These are phyloP conservation scores for Mechanitis mazaeus DNA, from an alignment of 2,888 invertebrate species.

Conservation along the genomic window DNA sequence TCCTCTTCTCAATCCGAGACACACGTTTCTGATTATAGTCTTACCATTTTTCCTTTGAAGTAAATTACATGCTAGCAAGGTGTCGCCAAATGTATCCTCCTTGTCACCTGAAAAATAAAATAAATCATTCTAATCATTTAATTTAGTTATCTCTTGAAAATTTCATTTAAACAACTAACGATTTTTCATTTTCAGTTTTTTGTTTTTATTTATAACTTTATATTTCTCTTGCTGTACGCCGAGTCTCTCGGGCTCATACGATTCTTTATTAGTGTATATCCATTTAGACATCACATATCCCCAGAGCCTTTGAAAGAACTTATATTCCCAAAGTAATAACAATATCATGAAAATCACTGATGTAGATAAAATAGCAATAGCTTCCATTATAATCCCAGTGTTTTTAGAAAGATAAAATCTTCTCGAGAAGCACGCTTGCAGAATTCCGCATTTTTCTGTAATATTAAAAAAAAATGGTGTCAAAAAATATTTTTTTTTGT, in stretches of 20 bases:
- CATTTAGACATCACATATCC: slow-evolving; percentile 25
- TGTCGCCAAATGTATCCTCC: slow-evolving; percentile 50
- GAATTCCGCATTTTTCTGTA: slow-evolving; percentile 58
- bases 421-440: slow-evolving; percentile 52
- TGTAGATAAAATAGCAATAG: slow-evolving; percentile 42
- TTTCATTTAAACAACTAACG: slow-evolving; percentile 31
- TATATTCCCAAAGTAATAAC: slow-evolving; percentile 54
- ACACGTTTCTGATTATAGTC: slow-evolving; percentile 40
- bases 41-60: slow-evolving; percentile 33
- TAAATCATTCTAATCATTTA: too few relatives aligned
- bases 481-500: neutral
- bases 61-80: slow-evolving; percentile 45
- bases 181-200: slow-evolving; percentile 32
- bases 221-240: slow-evolving; percentile 40
- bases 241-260: slow-evolving; percentile 12
- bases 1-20: slow-evolving; percentile 53
- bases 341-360: slow-evolving; percentile 39
- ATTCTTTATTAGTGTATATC: slow-evolving; percentile 26
- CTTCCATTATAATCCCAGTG: slow-evolving; percentile 45
- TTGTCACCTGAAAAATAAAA: slow-evolving; percentile 19
- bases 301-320: slow-evolving; percentile 39
- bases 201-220: slow-evolving; percentile 40
- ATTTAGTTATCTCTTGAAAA: neutral
- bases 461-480: slow-evolving; percentile 12
- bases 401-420: slow-evolving; percentile 42